phyloP scores from a whole-genome alignment of 1,140 invertebrate genomes.

The Dinothrombium tinctorium region DNA sequence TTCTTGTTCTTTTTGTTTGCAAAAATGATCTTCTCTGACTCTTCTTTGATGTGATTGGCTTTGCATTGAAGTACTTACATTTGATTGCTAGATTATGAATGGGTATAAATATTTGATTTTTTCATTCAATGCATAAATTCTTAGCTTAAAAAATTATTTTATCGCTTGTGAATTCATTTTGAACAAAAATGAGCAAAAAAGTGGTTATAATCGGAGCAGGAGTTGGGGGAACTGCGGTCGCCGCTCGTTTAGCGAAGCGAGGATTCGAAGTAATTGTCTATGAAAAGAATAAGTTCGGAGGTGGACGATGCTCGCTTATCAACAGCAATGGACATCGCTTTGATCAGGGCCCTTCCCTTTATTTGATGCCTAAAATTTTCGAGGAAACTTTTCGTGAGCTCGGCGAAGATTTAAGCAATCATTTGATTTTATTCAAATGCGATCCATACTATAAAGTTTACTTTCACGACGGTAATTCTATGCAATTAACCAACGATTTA shows the following conservation, averaged over 20 bases:
- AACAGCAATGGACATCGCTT: background rate
- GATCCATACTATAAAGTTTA: background rate
- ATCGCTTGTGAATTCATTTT: too few relatives aligned
- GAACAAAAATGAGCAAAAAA: too few relatives aligned
- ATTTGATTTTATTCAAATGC: background rate
- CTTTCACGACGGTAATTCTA: slow-evolving; percentile 1
- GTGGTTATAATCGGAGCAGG: background rate
- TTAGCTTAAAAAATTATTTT: too few relatives aligned
- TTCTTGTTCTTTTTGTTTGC: too few relatives aligned
- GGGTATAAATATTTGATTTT: too few relatives aligned
- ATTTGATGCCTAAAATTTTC: background rate
- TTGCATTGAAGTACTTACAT: too few relatives aligned
- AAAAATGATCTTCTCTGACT: too few relatives aligned
- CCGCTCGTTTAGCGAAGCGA: background rate
- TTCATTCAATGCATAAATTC: too few relatives aligned
- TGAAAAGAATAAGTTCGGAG: background rate
- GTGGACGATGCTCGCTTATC: slow-evolving; percentile 1
- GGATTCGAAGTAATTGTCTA: background rate
- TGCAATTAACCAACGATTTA: background rate
- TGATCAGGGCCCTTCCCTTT: background rate
- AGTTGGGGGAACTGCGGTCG: background rate
- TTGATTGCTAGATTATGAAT: too few relatives aligned
- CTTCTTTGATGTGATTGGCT: too few relatives aligned
- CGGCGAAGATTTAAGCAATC: background rate
- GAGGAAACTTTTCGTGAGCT: background rate